Evolutionary conservation across 1,140 invertebrate genomes (phyloP), one percentile per base, ranked within the genome.

Genomic region (Triops longicaudatus): DNA sequence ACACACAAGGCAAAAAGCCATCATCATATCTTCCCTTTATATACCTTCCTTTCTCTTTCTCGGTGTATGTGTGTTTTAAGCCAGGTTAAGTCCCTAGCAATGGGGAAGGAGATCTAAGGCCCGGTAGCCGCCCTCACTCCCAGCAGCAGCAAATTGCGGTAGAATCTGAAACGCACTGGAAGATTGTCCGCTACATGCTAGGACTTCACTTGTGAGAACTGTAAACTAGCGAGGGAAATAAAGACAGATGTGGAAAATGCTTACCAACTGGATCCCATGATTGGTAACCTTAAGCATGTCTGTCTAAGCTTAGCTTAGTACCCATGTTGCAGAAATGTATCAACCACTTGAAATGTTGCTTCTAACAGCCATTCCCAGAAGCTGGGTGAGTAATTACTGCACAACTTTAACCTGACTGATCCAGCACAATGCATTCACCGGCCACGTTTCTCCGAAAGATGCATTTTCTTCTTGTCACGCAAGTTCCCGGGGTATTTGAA

Each of bases 181-280:
- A 63, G n/a, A 22, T 5, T 63, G 50, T n/a, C 50, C 50, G 2
- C 3, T n/a, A 7, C 6, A 12, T n/a, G 17, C 14, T 17, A 9
- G 22, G 17, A 14, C 50, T 63, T n/a, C 14, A 63, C 22, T 37
- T 37, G 31, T 7, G 7, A 7, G 31, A 37, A n/a, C 17, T 17
- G 50, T 0, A 22, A 63, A 63, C 50, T 63, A 17, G 14, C 17
- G 50, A 22, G 22, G n/a, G 50, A 63, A 6, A 37, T 37, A 37
- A 37, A 37, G 31, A 37, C 31, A 37, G 31, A 37, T 37, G 2
- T 63, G 3, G 50, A 63, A 63, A 63, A 63, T 63, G 50, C 50
- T 63, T 63, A 63, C 50, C 50, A 63, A 63, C 50, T 63, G 50
- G 50, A 63, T 63, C 50, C 50, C 50, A 63, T 63, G 50, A 63